Evolutionary conservation across 2,113 vertebrate genomes (phyloP).

Genomic region (Gyps fulvus): DNA sequence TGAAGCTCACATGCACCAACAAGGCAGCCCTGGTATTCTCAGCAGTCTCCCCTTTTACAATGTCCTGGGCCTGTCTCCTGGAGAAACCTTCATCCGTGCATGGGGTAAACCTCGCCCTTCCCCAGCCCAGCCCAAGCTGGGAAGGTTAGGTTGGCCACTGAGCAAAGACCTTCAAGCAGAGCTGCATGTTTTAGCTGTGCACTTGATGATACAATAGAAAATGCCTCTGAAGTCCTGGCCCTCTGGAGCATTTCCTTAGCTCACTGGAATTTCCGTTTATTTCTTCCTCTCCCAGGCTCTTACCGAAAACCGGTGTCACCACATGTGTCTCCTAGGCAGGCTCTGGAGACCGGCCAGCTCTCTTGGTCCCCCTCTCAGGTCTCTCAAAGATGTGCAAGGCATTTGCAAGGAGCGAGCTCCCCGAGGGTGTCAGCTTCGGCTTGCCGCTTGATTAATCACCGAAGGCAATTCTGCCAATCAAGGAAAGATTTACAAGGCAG

Average conservation of each 20-base stretch:
- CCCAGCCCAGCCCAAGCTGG: background rate
- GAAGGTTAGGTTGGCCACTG: background rate
- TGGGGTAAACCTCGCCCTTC: background rate
- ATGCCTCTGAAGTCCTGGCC: background rate
- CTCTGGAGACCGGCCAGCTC: background rate
- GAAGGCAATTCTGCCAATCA: conserved; percentile 29
- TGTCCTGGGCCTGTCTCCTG: background rate
- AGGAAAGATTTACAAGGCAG: conserved; percentile 47
- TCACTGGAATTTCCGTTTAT: conserved; percentile 48
- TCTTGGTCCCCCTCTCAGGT: background rate
- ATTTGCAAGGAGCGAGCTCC: background rate
- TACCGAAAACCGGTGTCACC: background rate
- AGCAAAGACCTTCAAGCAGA: background rate
- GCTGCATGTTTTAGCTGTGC: background rate
- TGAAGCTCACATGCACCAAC: background rate
- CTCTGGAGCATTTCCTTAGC: conserved; percentile 48
- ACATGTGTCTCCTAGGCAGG: background rate
- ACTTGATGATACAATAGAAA: conserved; percentile 3
- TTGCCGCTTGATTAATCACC: conserved; percentile 10
- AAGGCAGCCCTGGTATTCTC: background rate
- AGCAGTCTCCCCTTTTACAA: background rate
- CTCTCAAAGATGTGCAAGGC: background rate
- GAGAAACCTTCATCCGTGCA: background rate
- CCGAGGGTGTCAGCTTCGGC: background rate
- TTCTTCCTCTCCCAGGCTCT: conserved; percentile 60